Evolutionary conservation across 2,113 vertebrate species (phyloP), one percentile per base, ranked within the genome.

Genomic region (Eulemur macaco): DNA sequence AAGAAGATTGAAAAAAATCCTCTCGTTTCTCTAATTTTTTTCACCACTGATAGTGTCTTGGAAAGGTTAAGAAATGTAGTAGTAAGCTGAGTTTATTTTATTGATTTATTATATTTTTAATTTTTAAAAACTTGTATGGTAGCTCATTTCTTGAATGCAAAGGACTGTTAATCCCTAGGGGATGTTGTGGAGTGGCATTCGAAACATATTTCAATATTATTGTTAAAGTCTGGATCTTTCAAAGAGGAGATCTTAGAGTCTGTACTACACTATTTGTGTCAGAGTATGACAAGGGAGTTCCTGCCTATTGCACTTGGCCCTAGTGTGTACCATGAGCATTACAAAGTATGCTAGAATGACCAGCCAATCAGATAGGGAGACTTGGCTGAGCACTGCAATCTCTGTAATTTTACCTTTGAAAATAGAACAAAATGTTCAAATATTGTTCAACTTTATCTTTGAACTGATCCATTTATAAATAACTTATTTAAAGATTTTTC

Each of bases 181-280:
- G 56, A 39, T 69, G 1, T 45, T 96, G 21, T 64, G 45, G 77
- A 83, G 34, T 88, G 56, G 25, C 42, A 86, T 80, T 96, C 73
- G 95, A 92, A 93, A 84, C 63, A 60, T 88, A 68, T 93, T 42
- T 81, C 69, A 64, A 85, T 23, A 23, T 80, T 90, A 98, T 42
- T 91, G 20, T 39, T 94, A n/a, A 39, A 90, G 74, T 58, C 13
- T 71, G 27, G 82, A 12, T 25, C 9, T 89, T 64, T 63, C 63
- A 93, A 45, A 96, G 94, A 94, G 20, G 2, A 64, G 58, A 2
- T 6, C 5, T 96, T 91, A 52, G 7, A 1, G 42, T 71, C 86
- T 87, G 5, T 20, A n/a, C 4, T 45, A 10, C 42, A 17, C 10
- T 50, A 27, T 52, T n/a, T 77, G 42, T 82, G 25, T 92, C 45